Conservation (phyloP, 37 sponge, comb jelly and placozoan species). For the Tethya wilhelma region DNA sequence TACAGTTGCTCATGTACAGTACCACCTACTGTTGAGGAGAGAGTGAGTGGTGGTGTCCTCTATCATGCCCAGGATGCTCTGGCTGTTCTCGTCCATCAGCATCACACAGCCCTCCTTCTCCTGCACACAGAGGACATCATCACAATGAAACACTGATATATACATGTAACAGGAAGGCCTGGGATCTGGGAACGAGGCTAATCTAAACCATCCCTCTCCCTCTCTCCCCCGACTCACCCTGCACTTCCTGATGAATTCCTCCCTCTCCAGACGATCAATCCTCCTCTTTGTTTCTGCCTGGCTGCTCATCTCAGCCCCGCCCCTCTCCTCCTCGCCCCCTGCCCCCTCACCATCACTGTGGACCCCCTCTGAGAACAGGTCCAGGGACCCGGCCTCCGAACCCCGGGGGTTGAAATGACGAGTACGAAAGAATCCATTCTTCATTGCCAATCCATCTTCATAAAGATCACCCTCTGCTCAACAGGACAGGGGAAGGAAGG, state of each 20-base stretch:
- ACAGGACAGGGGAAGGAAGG: not conserved
- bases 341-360: conserved; percentile 32
- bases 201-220: too few species aligned
- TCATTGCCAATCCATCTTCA: conserved; percentile 82
- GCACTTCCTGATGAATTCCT: conserved; percentile 71
- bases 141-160: not conserved
- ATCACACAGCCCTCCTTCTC: conserved; percentile 36
- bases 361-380: conserved; percentile 71
- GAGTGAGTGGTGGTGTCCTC: conserved; percentile 54
- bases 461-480: conserved; percentile 75
- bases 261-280: conserved; percentile 75
- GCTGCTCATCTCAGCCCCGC: conserved; percentile 28
- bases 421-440: conserved; percentile 89
- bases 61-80: conserved; percentile 64
- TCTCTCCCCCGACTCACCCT: conserved; percentile 54
- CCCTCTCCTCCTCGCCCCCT: conserved; percentile 32
- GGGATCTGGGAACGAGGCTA: not conserved
- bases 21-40: conserved; percentile 29
- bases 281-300: conserved; percentile 59
- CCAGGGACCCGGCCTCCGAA: conserved; percentile 79
- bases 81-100: conserved; percentile 76
- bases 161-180: not conserved
- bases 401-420: conserved; percentile 58
- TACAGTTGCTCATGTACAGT: not conserved
- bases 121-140: not conserved